These are phyloP conservation scores for Halocynthia aurantium DNA, from an alignment of 23 tunicate species.

Conservation along the genomic window DNA sequence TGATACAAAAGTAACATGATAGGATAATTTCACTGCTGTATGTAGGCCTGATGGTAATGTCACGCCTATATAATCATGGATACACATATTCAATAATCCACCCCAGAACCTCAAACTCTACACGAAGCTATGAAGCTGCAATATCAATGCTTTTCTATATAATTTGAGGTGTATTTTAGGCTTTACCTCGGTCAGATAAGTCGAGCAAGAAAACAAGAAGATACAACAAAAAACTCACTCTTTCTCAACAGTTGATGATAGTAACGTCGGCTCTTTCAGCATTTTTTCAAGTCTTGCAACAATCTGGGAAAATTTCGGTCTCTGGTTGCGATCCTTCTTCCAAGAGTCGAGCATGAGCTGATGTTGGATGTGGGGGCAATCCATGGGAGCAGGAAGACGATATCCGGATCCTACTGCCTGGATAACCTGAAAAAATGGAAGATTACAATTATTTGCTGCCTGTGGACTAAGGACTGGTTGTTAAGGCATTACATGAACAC, in stretches of 20 bases:
- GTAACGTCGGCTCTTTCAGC: slow-evolving; percentile 66
- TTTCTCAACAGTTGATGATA: background rate
- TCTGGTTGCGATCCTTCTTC: slow-evolving; percentile 90
- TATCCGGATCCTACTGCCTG: slow-evolving; percentile 86
- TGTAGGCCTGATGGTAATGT: too few species aligned
- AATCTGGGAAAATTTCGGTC: slow-evolving; percentile 88
- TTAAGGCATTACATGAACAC: slow-evolving; percentile 7
- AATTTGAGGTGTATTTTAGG: too few species aligned
- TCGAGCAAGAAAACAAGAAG: too few species aligned
- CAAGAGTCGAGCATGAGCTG: slow-evolving; percentile 93
- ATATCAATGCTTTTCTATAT: too few species aligned
- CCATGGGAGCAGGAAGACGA: slow-evolving; percentile 93
- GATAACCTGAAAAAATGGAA: slow-evolving; percentile 73
- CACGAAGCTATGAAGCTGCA: too few species aligned
- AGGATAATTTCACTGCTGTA: too few species aligned
- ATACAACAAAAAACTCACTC: too few species aligned
- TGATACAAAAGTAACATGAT: too few species aligned
- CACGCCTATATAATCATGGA: too few species aligned
- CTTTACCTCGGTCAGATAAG: too few species aligned
- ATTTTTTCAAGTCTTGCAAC: slow-evolving; percentile 65
- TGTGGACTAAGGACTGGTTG: background rate
- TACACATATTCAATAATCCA: too few species aligned
- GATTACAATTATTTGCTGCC: background rate
- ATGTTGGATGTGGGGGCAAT: slow-evolving; percentile 92
- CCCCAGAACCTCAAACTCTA: too few species aligned